Evolutionary conservation across 2,888 invertebrate species (phyloP), one percentile per base, ranked within the genome.

Genomic region (Megamerina dolium): DNA sequence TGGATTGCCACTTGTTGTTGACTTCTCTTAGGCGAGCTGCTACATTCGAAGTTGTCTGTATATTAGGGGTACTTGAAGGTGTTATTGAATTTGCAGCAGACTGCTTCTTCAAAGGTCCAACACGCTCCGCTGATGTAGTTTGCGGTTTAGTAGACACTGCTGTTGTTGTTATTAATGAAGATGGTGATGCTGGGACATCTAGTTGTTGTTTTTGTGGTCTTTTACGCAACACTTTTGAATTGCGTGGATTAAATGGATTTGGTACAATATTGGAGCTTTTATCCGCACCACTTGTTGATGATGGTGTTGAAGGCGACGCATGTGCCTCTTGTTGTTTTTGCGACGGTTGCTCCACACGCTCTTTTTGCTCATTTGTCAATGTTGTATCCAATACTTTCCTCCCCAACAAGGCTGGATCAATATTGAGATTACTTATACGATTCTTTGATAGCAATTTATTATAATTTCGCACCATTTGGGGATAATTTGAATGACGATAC

Each of bases 401-500:
- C 0, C 64, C 66, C 23, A 67, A 45, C n/a, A 68, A 19, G 2
- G 47, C 33, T 1, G 63, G 60, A 48, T 66, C 63, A 12, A 71
- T 54, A 17, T 56, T 56, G 5, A 69, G 35, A 20, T 51, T 52
- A 0, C 53, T 45, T 30, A 72, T 33, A 4, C 61, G 58, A 49
- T 68, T 66, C 46, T 61, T 62, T 0, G 47, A 37, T 19, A 55
- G 50, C 41, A 66, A 13, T 8, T 52, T 52, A 3, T 45, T 51
- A 45, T 69, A 73, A 19, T 45, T 50, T 4, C 58, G 46, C 8
- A 72, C 50, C 20, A 71, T 38, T 2, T 60, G 45, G 1, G 57
- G 50, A 38, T 72, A 72, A 23, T 72, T 63, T 3, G 59, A 50
- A 51, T 72, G 66, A 2, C 66, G 56, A 48, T 57, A 52, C 2